A percentile compares a stretch with the other conserved stretches of the same genome.
Conservation (phyloP, 2,888 invertebrate species). For the Hirtodrosophila duncani region DNA sequence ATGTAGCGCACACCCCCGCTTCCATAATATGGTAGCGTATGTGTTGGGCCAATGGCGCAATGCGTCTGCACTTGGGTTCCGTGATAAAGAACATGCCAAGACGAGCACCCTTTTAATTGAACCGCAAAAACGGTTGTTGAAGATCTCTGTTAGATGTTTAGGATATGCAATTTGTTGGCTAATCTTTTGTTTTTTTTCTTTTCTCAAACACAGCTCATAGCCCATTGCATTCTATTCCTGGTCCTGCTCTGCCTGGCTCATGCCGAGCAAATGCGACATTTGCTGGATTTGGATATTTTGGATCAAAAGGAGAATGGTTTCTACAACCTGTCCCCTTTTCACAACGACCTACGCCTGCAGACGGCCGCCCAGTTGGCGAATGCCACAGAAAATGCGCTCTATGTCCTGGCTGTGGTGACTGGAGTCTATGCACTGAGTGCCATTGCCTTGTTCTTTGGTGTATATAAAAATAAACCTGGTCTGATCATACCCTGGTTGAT, state of each 20-base stretch:
- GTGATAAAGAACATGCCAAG: conserved; percentile 25
- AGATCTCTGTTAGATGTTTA: neutral
- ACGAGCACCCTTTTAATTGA: conserved; percentile 75
- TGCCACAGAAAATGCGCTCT: conserved; percentile 73
- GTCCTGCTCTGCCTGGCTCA: conserved; percentile 76
- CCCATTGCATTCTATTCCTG: conserved; percentile 76
- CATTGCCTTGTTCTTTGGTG: conserved; percentile 75
- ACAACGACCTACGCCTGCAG: conserved; percentile 74
- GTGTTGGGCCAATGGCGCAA: conserved; percentile 58
- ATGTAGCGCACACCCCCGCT: conserved; percentile 27
- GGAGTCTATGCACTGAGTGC: conserved; percentile 74
- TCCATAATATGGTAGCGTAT: neutral
- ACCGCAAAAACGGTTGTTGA: neutral
- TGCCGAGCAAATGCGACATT: conserved; percentile 77
- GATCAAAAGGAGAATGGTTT: conserved; percentile 77
- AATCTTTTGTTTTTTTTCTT: neutral
- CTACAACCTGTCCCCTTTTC: conserved; percentile 74
- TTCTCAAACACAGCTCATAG: conserved; percentile 65
- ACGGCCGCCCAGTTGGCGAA: conserved; percentile 74
- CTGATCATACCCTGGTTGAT: conserved; percentile 77
- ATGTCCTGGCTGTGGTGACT: conserved; percentile 63
- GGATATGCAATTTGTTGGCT: no score
- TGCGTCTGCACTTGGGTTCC: conserved; percentile 58
- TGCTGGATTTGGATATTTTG: conserved; percentile 75
- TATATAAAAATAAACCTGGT: conserved; percentile 75